Conservation (phyloP, 2,797 vertebrate species). For the Bradypodion ventrale region DNA sequence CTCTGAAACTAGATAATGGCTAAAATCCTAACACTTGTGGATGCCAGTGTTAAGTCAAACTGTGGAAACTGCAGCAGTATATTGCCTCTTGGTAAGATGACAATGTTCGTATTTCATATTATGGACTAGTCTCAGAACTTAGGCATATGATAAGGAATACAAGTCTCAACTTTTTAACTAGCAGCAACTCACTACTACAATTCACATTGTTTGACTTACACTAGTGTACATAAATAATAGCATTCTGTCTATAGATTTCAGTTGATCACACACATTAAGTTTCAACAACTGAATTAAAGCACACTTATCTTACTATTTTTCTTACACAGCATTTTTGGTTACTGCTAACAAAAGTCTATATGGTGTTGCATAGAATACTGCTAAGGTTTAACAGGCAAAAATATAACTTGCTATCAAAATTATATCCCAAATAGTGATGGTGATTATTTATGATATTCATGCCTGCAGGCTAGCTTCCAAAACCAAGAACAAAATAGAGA, state of each 20-base stretch:
- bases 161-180: too few relatives aligned
- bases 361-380: not conserved
- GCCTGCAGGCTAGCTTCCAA: not conserved
- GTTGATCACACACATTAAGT: not conserved
- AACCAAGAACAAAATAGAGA: not conserved
- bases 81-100: too few relatives aligned
- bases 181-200: too few relatives aligned
- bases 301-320: not conserved
- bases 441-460: not conserved
- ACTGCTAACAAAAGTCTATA: conserved; percentile 18
- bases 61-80: too few relatives aligned
- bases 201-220: too few relatives aligned
- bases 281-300: not conserved
- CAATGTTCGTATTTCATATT: too few relatives aligned
- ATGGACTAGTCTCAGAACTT: too few relatives aligned
- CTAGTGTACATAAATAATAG: too few relatives aligned
- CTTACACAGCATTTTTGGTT: not conserved
- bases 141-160: too few relatives aligned
- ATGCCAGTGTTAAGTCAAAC: too few relatives aligned
- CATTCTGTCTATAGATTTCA: not conserved
- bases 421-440: not conserved
- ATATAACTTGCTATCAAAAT: not conserved
- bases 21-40: too few relatives aligned
- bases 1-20: not conserved
- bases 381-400: not conserved